Evolutionary conservation across 2,888 invertebrate genomes (phyloP).

Genomic region (Chaetoderma sp.): DNA sequence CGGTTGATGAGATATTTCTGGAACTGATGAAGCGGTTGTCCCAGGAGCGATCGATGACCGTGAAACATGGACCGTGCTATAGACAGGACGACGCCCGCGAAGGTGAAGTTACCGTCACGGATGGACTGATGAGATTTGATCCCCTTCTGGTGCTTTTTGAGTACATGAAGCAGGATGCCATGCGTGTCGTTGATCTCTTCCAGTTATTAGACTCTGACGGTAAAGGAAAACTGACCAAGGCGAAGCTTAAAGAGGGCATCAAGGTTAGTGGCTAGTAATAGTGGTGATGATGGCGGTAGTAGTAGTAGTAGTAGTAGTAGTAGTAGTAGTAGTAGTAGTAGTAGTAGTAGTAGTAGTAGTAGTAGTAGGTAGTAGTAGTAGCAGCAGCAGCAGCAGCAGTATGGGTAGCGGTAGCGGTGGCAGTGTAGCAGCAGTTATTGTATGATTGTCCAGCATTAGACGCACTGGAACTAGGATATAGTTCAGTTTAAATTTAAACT

Average conservation of each 20-base stretch:
- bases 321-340: neutral
- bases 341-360: neutral
- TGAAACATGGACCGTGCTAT: conserved; percentile 35
- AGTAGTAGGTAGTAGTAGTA: too few relatives aligned
- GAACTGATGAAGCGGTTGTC: conserved; percentile 25
- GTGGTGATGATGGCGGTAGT: neutral
- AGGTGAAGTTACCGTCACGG: conserved; percentile 34
- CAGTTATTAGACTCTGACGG: conserved; percentile 51
- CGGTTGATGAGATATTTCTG: conserved; percentile 41
- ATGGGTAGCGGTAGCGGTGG: too few relatives aligned
- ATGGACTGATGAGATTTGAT: conserved; percentile 50
- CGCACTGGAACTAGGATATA: too few relatives aligned
- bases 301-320: neutral
- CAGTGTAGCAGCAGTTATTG: too few relatives aligned
- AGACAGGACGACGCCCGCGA: neutral
- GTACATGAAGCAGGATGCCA: conserved; percentile 58
- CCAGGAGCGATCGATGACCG: conserved; percentile 25
- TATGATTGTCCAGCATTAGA: too few relatives aligned
- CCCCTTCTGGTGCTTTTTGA: conserved; percentile 57
- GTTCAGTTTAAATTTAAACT: too few relatives aligned
- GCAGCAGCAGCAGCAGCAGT: neutral
- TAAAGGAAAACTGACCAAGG: conserved; percentile 47
- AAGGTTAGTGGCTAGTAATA: conserved; percentile 37
- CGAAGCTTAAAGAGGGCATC: conserved; percentile 51
- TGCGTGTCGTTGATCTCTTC: conserved; percentile 60